Evolutionary conservation across 37 sponge, comb jelly and placozoan genomes (phyloP).

Genomic region (Axinella damicornis): DNA sequence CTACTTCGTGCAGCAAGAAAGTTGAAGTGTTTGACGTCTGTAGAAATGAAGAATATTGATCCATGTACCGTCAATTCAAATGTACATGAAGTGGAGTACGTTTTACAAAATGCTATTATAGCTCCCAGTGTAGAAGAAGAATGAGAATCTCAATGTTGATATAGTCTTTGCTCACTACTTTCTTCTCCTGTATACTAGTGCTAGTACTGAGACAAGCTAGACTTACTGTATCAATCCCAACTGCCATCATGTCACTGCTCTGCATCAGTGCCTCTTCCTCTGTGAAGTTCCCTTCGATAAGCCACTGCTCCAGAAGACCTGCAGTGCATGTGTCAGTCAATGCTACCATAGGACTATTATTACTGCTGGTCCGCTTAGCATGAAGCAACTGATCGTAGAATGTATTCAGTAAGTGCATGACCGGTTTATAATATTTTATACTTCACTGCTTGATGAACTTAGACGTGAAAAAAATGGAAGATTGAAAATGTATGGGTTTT

Average conservation of each 20-base stretch:
- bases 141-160: neutral
- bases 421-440: no score
- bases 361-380: no score
- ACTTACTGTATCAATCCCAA: constrained; percentile 64
- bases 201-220: no score
- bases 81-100: neutral
- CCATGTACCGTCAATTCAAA: neutral
- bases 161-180: no score
- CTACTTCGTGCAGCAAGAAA: constrained; percentile 54
- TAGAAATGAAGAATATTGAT: neutral
- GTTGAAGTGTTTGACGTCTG: constrained; percentile 40
- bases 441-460: no score
- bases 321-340: neutral
- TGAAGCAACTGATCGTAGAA: no score
- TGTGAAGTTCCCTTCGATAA: constrained; percentile 36
- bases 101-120: neutral
- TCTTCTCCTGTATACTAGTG: no score
- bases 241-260: constrained; percentile 40
- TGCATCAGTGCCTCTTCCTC: constrained; percentile 23
- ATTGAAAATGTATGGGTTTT: no score
- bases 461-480: no score
- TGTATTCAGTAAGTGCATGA: no score
- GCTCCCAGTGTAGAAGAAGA: neutral
- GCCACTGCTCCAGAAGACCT: constrained; percentile 63
- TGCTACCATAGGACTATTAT: no score